Evolutionary conservation across 2,797 vertebrate species (phyloP), one percentile per base, ranked within the genome.

Genomic region (Echiichthys vipera): DNA sequence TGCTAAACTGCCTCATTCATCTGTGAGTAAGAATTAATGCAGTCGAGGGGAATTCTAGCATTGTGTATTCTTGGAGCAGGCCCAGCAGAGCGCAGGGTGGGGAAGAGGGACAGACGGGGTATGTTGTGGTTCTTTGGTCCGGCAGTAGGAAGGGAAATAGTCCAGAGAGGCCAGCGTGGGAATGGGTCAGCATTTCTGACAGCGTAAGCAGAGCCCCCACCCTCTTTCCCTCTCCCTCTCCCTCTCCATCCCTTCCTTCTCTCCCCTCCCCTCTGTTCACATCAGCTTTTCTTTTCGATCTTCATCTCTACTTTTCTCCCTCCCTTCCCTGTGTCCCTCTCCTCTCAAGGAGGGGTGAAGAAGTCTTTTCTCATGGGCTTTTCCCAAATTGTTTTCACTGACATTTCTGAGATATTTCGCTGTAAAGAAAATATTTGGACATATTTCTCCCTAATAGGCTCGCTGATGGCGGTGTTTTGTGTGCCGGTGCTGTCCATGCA

Each of bases 341-440:
- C 62, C 47, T 61, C 74, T 67, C 14, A 30, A 67, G 74, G 78
- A 89, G 68, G 82, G 83, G 81, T 88, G 88, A 90, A 87, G 82
- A 84, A 90, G 84, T 89, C 75, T 84, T 81, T 88, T 93, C 93
- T 89, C 90, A 80, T 85, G 92, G 81, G 91, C 84, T 87, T 88
- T 78, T 82, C 81, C 89, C 80, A 86, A 89, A 85, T 89, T 91
- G 88, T 93, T 94, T 94, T 91, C 80, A 53, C 88, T 86, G 85
- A 93, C 95, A 95, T 95, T 94, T 92, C 88, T 94, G 82, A 93
- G 87, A 95, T 95, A 76, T 88, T 93, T 94, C 20, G 46, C 89
- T 14, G 77, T 73, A 89, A 90, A 88, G 84, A 91, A 88, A 94
- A 94, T 92, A 92, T 93, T 92, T 94, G 83, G 81, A 88, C 82